These are phyloP conservation scores for Nomada goodeniana DNA, from an alignment of 2,888 invertebrate species.

Conservation along the genomic window DNA sequence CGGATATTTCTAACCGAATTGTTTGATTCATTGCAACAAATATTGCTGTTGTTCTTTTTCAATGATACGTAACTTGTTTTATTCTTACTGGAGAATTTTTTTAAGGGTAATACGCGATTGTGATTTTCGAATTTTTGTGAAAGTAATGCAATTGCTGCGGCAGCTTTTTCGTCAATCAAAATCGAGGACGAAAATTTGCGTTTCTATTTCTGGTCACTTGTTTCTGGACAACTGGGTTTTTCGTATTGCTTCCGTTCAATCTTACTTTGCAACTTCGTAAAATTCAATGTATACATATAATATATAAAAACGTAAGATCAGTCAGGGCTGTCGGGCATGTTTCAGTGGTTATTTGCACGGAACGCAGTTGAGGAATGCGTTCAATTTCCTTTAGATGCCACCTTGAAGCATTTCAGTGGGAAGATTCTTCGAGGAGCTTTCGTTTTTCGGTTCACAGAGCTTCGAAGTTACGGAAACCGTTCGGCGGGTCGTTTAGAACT, in stretches of 20 bases:
- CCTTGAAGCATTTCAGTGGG: conserved; percentile 36
- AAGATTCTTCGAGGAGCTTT: conserved; percentile 54
- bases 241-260: neutral
- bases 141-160: no score
- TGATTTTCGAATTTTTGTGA: no score
- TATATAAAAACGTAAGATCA: conserved; percentile 45
- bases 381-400: conserved; percentile 57
- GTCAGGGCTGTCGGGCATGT: conserved; percentile 39
- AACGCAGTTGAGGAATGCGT: conserved; percentile 52
- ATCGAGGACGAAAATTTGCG: no score
- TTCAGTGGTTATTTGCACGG: conserved; percentile 52
- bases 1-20: no score
- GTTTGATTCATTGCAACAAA: no score
- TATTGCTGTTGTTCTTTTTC: no score
- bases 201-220: no score
- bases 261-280: conserved; percentile 1
- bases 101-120: no score
- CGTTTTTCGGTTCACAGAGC: conserved; percentile 54
- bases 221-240: no score
- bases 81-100: no score
- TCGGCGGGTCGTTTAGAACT: conserved; percentile 36
- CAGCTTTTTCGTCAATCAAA: no score
- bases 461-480: conserved; percentile 48
- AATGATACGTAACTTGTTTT: no score
- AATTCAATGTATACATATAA: conserved; percentile 9